Base-by-base conservation (phyloP, 53 echinoderm and acorn worm genomes). In the Echinometra lucunter region DNA sequence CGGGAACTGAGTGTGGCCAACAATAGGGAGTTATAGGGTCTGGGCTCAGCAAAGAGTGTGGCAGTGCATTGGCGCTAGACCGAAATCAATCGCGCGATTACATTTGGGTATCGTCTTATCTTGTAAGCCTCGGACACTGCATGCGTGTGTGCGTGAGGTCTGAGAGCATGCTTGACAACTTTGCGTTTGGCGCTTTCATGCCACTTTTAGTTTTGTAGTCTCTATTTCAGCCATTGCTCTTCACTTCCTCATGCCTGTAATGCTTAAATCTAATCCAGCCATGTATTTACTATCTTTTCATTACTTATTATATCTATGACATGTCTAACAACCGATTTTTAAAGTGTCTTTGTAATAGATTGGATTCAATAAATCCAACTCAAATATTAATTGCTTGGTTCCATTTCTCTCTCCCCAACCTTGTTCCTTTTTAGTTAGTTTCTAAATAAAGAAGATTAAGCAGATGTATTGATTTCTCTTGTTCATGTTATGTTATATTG, bases 51-150 rank as follows among this genome's bases (percentile, higher is more conserved):
- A 89, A 1, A 60, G 37, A 35, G 89, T 58, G 58, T 89, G 89
- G 60, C 60, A 60, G 60, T 58, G 89, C 89, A 89, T 89, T 89
- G 57, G 58, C 89, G 58, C 37, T 37, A 60, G 40, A 30, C 37
- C 58, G 2, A 57, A 89, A 89, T 89, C 57, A 89, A 89, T 89
- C 58, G 58, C 89, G 19, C 58, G 60, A 89, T 89, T 89, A 89
- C 89, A 58, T 89, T 89, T 89, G 57, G 58, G 89, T 60, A 58
- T 89, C 63, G 34, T 53, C 58, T 89, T 58, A 60, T 58, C 89
- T 60, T 4, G 58, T 58, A 49, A 85, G 85, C 85, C n/a, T 45
- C 85, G 37, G 85, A 85, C 85, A 81, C 30, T 53, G 53, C 85
- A 47, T 85, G 85, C 49, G 81, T 40, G 49, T 85, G 53, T 85